These are phyloP conservation scores for Cacoxenus indagator DNA, from an alignment of 2,888 invertebrate genomes.

Conservation along the genomic window DNA sequence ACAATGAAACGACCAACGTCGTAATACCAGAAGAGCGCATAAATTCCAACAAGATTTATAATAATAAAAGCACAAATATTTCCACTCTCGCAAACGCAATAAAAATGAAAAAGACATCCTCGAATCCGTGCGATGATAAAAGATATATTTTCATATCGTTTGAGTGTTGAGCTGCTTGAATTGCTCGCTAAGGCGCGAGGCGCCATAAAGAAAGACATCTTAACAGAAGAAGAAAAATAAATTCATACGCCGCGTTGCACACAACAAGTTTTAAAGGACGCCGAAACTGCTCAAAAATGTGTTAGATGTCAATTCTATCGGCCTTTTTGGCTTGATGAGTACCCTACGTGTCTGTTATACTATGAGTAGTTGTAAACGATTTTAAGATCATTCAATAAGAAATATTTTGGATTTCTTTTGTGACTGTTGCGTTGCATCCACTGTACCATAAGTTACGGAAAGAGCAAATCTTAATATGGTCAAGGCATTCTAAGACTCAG, in stretches of 20 bases:
- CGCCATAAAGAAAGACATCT: background rate
- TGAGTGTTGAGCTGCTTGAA: background rate
- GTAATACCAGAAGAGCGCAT: background rate
- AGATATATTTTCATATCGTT: background rate
- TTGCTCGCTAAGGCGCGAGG: background rate
- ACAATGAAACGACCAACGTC: background rate
- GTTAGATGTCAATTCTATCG: background rate
- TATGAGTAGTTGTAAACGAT: no score
- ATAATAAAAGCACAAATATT: conserved; percentile 3
- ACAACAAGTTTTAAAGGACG: background rate
- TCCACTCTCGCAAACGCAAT: background rate
- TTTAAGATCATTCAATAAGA: no score
- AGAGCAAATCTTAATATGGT: no score
- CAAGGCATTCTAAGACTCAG: no score
- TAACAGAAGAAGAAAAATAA: background rate
- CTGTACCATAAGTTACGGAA: no score
- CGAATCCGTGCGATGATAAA: background rate
- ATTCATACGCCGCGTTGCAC: conserved; percentile 3
- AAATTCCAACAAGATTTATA: background rate
- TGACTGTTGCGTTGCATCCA: no score
- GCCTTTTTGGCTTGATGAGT: background rate
- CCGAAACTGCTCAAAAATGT: background rate
- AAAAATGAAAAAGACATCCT: background rate
- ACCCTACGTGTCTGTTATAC: no score
- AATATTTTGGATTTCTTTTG: no score